phyloP scores from a whole-genome alignment of 2,888 invertebrate genomes.

The Eristalinus sepulchralis region DNA sequence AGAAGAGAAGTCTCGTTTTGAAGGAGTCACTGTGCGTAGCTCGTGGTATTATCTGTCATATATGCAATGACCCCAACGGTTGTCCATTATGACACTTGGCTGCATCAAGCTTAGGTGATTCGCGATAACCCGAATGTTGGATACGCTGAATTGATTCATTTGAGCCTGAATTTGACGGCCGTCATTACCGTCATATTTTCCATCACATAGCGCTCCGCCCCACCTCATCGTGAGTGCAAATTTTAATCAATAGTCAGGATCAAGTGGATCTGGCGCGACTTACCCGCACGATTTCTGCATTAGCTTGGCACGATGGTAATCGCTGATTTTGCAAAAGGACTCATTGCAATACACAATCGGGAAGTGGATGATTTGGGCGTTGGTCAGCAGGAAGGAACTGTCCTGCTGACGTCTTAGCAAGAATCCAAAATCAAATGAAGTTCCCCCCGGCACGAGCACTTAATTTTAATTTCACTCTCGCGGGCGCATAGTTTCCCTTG shows the following conservation, averaged over 20 bases:
- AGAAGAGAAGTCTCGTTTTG: no score
- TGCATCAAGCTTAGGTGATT: no score
- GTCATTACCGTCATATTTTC: no score
- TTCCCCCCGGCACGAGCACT: background rate
- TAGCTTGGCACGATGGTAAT: conserved; percentile 98
- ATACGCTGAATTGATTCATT: no score
- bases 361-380: conserved; percentile 99
- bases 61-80: no score
- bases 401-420: conserved; percentile 87
- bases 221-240: conserved; percentile 18
- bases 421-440: background rate
- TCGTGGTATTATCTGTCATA: no score
- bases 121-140: no score
- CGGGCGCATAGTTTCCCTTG: conserved; percentile 20
- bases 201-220: background rate
- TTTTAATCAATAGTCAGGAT: conserved; percentile 25
- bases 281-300: conserved; percentile 91
- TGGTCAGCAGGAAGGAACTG: conserved; percentile 99
- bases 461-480: conserved; percentile 17
- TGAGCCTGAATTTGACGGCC: no score
- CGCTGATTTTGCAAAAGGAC: conserved; percentile 99
- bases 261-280: conserved; percentile 74
- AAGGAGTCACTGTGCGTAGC: no score
- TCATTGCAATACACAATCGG: conserved; percentile 99
- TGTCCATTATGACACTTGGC: no score